These are phyloP conservation scores for Neria commutata DNA, from an alignment of 2,888 invertebrate genomes.

Conservation along the genomic window DNA sequence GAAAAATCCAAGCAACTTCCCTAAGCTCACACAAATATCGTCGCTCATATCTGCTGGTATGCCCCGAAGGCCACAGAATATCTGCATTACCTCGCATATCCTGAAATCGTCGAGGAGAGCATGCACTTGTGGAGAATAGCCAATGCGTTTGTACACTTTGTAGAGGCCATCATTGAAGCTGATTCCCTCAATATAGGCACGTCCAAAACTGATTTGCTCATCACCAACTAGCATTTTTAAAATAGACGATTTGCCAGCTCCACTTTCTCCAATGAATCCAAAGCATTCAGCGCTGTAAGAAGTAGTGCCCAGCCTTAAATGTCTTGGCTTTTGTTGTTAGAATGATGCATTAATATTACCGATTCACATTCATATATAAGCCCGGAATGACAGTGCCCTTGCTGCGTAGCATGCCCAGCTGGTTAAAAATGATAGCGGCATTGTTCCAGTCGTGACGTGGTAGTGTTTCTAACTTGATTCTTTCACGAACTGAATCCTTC, in stretches of 20 bases:
- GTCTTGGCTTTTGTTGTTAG: no score
- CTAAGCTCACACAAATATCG: conserved; percentile 4
- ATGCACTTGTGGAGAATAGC: conserved; percentile 12
- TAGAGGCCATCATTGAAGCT: background rate
- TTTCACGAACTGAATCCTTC: no score
- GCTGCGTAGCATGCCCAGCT: no score
- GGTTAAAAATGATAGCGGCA: no score
- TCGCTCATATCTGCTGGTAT: background rate
- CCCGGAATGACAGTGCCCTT: no score
- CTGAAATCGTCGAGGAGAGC: background rate
- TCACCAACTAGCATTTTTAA: conserved; percentile 10
- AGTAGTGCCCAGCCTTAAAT: no score
- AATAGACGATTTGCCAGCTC: conserved; percentile 5
- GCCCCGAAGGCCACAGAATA: conserved; percentile 13
- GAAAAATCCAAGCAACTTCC: conserved; percentile 15
- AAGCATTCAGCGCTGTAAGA: conserved; percentile 17
- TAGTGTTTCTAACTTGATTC: no score
- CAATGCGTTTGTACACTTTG: conserved; percentile 10
- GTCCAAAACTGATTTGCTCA: conserved; percentile 1
- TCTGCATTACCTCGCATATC: conserved; percentile 5
- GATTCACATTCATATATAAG: no score
- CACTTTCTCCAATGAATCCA: conserved; percentile 11
- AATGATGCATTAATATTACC: no score
- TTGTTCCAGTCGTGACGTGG: no score
- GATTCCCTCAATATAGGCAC: conserved; percentile 4